Base-by-base conservation (phyloP, 30 jellyfish, hydroid and myxozoan genomes). In the Turritopsis rubra region DNA sequence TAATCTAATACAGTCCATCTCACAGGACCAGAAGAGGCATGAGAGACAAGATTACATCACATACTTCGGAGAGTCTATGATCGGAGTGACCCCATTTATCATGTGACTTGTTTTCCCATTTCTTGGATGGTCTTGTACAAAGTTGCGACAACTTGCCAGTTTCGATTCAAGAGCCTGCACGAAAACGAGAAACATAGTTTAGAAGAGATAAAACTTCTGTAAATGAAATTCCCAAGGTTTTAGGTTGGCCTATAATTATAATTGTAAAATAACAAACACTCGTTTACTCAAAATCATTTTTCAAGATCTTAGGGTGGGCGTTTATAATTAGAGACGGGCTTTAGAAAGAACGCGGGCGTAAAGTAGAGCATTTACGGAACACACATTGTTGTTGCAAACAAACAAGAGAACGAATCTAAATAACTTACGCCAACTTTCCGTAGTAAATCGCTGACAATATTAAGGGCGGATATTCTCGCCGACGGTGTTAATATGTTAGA, bases 391-490 rank as follows among this genome's bases (percentile, higher is more conserved):
- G n/a, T n/a, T n/a, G n/a, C n/a, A n/a, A n/a, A n/a, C n/a, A n/a
- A n/a, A n/a, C n/a, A n/a, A n/a, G n/a, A n/a, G n/a, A n/a, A n/a
- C n/a, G 78, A 1, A 53, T 16, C 26, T 24, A 52, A 54, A 29
- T 21, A 5, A 81, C 99, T 85, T 82, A 93, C 99, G 87, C 99
- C 99, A 79, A 93, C 99, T 82, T 93, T 93, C 81, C 99, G 70
- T 24, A 93, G 89, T 23, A 93, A 85, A 83, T 93, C 99, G 1
- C 99, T 95, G 29, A 93, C 99, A 7, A 93, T 93, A 79, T 93
- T 93, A 74, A 93, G 66, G 1, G 99, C 99, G 0, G 99, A 93
- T 28, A 93, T 93, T 73, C 99, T 75, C n/a, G 99, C 97, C 8
- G 99, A 85, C 1, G 99, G 99, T 66, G 96, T 93, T 81, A 93